phyloP scores from a whole-genome alignment of 2,113 vertebrate genomes.

The Pangasianodon hypophthalmus region DNA sequence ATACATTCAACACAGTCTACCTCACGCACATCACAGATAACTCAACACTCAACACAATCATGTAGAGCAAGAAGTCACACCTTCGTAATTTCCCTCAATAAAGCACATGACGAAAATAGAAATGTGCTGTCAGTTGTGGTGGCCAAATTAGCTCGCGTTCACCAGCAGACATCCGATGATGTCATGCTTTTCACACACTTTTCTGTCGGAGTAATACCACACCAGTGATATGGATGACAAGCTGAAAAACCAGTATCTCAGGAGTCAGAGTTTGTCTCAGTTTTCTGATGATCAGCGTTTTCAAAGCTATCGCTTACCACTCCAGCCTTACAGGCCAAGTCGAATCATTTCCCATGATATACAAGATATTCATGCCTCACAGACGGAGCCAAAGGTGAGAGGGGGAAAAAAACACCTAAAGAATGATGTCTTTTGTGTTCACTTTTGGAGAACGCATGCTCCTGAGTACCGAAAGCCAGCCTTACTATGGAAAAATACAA shows the following conservation, averaged over 20 bases:
- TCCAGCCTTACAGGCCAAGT: background rate
- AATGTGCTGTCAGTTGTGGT: background rate
- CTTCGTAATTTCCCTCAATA: background rate
- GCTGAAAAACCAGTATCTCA: background rate
- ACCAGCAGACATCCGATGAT: background rate
- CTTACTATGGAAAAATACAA: background rate
- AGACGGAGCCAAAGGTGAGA: background rate
- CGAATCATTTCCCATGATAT: background rate
- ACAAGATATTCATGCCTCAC: background rate
- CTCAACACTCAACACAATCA: background rate
- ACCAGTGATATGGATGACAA: background rate
- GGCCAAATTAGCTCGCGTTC: background rate
- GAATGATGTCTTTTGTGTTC: background rate
- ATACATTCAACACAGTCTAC: too few relatives aligned
- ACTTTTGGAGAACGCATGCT: background rate
- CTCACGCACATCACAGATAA: too few relatives aligned
- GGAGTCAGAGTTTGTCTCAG: slow-evolving; percentile 1
- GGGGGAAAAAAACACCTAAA: background rate
- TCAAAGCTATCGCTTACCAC: background rate
- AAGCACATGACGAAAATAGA: background rate
- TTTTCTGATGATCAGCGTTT: background rate
- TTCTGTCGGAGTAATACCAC: background rate
- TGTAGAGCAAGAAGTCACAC: background rate
- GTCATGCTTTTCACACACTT: background rate
- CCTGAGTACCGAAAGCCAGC: too few relatives aligned